Evolutionary conservation across 2,113 vertebrate species (phyloP).

Genomic region (Terrapene triunguis): DNA sequence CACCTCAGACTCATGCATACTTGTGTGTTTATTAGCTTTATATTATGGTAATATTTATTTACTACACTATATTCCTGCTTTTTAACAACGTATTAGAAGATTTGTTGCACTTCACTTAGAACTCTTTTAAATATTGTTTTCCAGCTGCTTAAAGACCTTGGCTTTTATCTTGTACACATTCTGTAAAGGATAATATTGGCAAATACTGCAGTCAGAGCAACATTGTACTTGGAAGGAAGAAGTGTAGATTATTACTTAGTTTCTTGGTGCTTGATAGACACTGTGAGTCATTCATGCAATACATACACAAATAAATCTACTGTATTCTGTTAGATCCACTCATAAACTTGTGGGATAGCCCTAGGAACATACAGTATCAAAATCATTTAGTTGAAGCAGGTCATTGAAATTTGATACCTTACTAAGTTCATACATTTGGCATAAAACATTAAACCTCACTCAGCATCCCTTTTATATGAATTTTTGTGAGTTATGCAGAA

Average conservation of each 20-base stretch:
- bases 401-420: background rate
- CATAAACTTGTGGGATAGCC: background rate
- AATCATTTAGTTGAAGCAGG: background rate
- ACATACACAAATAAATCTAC: background rate
- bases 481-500: background rate
- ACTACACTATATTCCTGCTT: background rate
- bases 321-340: background rate
- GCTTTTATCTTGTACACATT: background rate
- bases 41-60: background rate
- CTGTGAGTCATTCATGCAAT: background rate
- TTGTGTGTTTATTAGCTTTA: background rate
- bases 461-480: background rate
- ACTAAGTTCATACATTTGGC: background rate
- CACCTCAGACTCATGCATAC: background rate
- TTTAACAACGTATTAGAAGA: background rate
- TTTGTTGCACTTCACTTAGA: background rate
- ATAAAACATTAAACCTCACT: background rate
- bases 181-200: background rate
- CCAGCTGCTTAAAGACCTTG: slow-evolving; percentile 19
- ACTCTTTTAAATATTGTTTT: background rate
- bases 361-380: background rate
- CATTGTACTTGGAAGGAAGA: background rate
- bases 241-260: background rate
- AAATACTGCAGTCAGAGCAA: background rate
- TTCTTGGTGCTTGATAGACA: background rate